Conservation (phyloP, 2,797 vertebrate species). For the Gallinago nigripennis region DNA sequence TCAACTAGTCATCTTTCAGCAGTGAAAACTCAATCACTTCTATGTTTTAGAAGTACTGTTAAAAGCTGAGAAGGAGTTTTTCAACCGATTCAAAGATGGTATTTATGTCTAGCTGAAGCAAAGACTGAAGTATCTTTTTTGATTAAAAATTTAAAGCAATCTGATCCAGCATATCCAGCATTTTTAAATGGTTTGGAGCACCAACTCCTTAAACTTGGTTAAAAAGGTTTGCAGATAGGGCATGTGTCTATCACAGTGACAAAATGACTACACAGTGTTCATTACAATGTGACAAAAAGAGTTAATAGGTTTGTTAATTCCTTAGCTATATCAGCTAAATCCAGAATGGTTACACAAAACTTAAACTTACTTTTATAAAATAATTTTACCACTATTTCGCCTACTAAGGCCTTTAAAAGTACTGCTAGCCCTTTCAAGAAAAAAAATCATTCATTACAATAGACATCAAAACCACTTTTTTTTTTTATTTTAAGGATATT, state of each 20-base stretch:
- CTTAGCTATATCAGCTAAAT: background rate
- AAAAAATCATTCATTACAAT: background rate
- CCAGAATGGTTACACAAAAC: background rate
- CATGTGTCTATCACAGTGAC: background rate
- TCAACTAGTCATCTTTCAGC: background rate
- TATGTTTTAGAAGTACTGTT: background rate
- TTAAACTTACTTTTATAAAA: background rate
- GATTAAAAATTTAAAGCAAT: background rate
- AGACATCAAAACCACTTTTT: background rate
- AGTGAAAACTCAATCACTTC: background rate
- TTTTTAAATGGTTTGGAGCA: background rate
- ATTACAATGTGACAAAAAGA: background rate
- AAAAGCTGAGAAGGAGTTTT: background rate
- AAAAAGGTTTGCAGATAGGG: background rate
- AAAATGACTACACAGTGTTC: background rate
- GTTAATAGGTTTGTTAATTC: background rate
- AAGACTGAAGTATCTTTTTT: background rate
- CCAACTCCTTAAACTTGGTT: background rate
- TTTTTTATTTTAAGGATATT: background rate
- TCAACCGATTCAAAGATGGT: background rate
- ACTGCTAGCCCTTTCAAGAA: background rate
- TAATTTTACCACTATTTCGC: background rate
- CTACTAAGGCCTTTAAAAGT: background rate
- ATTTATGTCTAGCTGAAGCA: background rate
- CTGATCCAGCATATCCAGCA: background rate